Evolutionary conservation across 2,797 vertebrate genomes (phyloP).

Genomic region (Dryobates pubescens): DNA sequence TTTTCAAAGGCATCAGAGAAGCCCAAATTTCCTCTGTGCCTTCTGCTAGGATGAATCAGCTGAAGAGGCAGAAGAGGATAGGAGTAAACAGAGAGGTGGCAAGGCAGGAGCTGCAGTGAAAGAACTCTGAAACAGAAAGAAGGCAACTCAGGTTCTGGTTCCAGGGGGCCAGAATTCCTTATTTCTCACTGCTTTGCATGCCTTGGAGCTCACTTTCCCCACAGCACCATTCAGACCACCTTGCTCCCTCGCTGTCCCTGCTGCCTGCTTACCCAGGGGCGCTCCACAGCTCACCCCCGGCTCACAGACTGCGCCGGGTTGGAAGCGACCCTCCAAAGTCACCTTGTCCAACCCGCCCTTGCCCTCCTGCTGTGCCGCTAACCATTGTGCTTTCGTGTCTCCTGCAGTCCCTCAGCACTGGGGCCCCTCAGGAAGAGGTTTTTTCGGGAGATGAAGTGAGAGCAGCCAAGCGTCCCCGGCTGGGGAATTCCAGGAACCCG

Average conservation of each 20-base stretch:
- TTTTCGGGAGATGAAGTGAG: constrained; percentile 81
- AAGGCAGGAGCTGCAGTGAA: background rate
- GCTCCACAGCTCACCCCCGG: accelerated
- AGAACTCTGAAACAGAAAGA: background rate
- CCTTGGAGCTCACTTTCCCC: accelerated
- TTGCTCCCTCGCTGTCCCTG: background rate
- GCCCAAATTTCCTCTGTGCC: background rate
- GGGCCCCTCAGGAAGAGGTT: constrained; percentile 71
- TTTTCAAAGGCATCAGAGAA: background rate
- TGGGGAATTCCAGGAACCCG: constrained; percentile 66
- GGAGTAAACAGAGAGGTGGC: background rate
- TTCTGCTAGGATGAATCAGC: background rate
- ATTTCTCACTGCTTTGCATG: background rate
- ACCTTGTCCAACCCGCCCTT: background rate
- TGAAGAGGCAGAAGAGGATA: background rate
- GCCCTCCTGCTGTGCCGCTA: background rate
- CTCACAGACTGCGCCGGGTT: too few relatives aligned
- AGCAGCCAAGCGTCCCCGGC: constrained; percentile 85
- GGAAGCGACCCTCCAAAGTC: too few relatives aligned
- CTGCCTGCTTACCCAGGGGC: accelerated
- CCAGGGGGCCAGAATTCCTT: background rate
- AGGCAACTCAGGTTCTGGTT: background rate
- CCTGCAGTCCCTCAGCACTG: constrained; percentile 79
- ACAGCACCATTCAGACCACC: accelerated
- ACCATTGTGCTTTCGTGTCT: background rate